Base-by-base conservation (phyloP, 1,140 invertebrate genomes). In the Bombus fervidus region DNA sequence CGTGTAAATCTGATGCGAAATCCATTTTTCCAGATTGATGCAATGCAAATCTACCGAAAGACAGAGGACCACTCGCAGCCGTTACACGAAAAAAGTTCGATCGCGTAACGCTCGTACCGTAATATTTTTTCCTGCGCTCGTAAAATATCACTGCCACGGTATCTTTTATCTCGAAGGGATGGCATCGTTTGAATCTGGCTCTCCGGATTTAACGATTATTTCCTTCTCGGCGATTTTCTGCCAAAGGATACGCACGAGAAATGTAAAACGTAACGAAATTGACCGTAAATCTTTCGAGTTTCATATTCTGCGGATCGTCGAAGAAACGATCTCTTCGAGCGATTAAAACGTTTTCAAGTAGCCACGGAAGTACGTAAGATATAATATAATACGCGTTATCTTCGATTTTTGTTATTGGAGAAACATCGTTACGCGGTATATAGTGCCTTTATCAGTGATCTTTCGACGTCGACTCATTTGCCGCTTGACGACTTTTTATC, bases 1-100 rank as follows among this genome's bases (percentile, higher is more conserved):
- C 66, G 28, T 43, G 78, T 71, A 71, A 81, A 81, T 81, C 66
- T 71, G 25, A 81, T 57, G 6, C 6, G 13, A 43, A 81, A 81
- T 81, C 43, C 78, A 81, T 81, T 81, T 81, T 71, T 71, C 66
- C 43, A 37, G 66, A 71, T 80, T 81, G 78, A 57, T 39, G 66
- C 78, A 57, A 81, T 39, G 43, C 64, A 39, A 71, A 71, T 80
- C 43, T 37, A 37, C 1, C 1, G 41, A 53, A 59, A 10, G 34
- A 39, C 31, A 22, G 43, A 39, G 9, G 31, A 31, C 37, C 18
- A 47, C 71, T 62, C 41, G 1, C 4, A 10, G 41, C 57, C 37
- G 43, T 64, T 87, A 37, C 34, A 25, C 22, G 18, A 68, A 31
- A 68, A 68, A 34, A 9, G 31, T 15, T 68, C 18, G 66, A 68